These are phyloP conservation scores for Ridgeia piscesae DNA, from an alignment of 1,140 invertebrate species.

Conservation along the genomic window DNA sequence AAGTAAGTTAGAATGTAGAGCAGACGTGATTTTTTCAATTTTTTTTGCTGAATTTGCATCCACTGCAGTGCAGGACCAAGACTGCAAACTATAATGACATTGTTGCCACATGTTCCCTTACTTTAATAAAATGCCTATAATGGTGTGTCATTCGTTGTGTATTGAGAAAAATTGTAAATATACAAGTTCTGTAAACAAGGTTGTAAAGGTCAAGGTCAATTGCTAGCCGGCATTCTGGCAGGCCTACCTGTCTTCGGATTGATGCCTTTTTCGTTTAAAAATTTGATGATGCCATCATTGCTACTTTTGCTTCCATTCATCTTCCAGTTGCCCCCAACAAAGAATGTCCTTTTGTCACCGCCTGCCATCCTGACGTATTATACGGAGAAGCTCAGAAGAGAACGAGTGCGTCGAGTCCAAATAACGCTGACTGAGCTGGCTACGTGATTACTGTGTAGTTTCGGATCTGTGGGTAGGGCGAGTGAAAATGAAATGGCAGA, in stretches of 20 bases:
- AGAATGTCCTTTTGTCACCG: constrained; percentile 77
- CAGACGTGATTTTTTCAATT: too few species aligned
- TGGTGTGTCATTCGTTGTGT: neutral
- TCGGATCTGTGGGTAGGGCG: neutral
- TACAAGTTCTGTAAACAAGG: neutral
- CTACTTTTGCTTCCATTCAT: constrained; percentile 74
- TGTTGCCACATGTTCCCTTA: neutral
- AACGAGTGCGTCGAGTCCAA: neutral
- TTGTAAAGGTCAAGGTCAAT: neutral
- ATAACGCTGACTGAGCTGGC: neutral
- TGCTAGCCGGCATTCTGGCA: neutral
- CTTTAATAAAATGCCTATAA: neutral
- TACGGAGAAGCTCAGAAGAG: neutral
- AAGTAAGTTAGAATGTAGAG: too few species aligned
- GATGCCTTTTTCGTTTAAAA: constrained; percentile 67
- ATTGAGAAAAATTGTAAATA: neutral
- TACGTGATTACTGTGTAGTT: neutral
- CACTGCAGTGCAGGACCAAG: too few species aligned
- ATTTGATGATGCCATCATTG: constrained; percentile 82
- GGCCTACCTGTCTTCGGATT: constrained; percentile 19
- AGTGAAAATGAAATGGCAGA: neutral
- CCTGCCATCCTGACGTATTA: constrained; percentile 33
- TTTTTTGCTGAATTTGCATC: too few species aligned
- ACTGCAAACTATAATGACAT: too few species aligned
- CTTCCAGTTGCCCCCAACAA: constrained; percentile 99